Conservation (phyloP, 2,797 vertebrate species). For the Scolopax bukidnonensis region DNA sequence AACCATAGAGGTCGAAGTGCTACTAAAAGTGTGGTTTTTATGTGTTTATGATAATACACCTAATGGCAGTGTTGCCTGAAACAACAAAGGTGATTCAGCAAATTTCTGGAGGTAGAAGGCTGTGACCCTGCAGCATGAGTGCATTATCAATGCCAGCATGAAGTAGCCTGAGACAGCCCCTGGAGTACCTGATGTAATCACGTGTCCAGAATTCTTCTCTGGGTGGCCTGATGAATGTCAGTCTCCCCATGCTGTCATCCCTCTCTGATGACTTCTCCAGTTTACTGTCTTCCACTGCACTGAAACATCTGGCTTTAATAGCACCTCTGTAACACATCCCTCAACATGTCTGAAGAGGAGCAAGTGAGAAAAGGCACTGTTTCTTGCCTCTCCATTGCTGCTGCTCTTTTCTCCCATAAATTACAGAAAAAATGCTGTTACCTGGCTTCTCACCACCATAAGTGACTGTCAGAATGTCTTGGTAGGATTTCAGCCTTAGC, state of each 20-base stretch:
- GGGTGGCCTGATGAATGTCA: neutral
- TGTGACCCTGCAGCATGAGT: neutral
- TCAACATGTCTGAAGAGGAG: neutral
- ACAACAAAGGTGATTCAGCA: neutral
- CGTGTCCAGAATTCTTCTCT: rapidly evolving
- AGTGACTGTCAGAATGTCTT: neutral
- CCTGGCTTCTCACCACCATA: neutral
- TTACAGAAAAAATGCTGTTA: neutral
- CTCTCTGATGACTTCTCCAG: neutral
- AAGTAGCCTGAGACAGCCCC: neutral
- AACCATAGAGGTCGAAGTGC: neutral
- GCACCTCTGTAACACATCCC: neutral
- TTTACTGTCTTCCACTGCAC: neutral
- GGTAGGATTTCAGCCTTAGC: neutral
- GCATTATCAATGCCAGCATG: neutral
- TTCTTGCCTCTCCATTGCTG: neutral
- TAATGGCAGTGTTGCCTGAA: neutral
- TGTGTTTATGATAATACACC: neutral
- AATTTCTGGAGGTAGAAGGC: neutral
- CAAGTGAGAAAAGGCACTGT: neutral
- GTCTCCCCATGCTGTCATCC: neutral
- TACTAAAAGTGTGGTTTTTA: neutral
- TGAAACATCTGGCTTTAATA: neutral
- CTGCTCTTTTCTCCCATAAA: neutral
- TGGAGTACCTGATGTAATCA: neutral